These are phyloP conservation scores for Proteles cristata DNA, from an alignment of 2,113 vertebrate species.

Conservation along the genomic window DNA sequence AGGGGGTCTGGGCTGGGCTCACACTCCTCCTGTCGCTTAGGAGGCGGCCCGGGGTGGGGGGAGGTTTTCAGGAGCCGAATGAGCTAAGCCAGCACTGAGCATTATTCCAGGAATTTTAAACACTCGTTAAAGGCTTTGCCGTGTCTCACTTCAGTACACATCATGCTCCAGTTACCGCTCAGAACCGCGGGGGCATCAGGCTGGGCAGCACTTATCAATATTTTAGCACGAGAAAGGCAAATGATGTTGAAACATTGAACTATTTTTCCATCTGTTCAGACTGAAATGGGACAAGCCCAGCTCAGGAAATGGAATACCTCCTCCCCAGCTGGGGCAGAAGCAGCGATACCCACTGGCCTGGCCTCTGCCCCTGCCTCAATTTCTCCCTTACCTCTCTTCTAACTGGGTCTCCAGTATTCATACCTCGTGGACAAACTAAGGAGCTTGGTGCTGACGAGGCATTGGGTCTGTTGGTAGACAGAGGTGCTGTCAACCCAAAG, in stretches of 20 bases:
- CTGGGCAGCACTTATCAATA: slow-evolving; percentile 92
- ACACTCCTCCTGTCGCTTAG: slow-evolving; percentile 48
- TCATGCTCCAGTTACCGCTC: slow-evolving; percentile 90
- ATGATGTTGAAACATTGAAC: slow-evolving; percentile 95
- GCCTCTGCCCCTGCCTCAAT: background rate
- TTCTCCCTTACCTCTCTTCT: slow-evolving; percentile 52
- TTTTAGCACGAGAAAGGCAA: slow-evolving; percentile 95
- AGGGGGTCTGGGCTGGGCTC: slow-evolving; percentile 71
- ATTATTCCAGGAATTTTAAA: slow-evolving; percentile 88
- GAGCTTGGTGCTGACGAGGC: slow-evolving; percentile 63
- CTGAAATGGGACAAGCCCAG: slow-evolving; percentile 89
- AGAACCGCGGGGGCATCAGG: slow-evolving; percentile 87
- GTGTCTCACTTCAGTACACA: slow-evolving; percentile 90
- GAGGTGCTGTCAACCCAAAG: background rate
- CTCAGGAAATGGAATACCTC: slow-evolving; percentile 90
- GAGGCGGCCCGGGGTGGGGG: slow-evolving; percentile 50
- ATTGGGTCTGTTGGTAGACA: background rate
- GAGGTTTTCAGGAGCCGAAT: slow-evolving; percentile 71
- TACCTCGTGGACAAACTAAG: background rate
- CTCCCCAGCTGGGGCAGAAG: slow-evolving; percentile 90
- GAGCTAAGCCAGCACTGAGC: slow-evolving; percentile 80
- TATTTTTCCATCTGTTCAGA: slow-evolving; percentile 94
- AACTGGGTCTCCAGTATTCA: background rate
- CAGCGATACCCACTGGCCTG: slow-evolving; percentile 86
- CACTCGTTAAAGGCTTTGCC: slow-evolving; percentile 89